Percentiles rank a stretch among this genome's conserved stretches.
These are phyloP conservation scores for Yasuhikotakia modesta DNA, from an alignment of 2,797 vertebrate genomes.

Conservation along the genomic window DNA sequence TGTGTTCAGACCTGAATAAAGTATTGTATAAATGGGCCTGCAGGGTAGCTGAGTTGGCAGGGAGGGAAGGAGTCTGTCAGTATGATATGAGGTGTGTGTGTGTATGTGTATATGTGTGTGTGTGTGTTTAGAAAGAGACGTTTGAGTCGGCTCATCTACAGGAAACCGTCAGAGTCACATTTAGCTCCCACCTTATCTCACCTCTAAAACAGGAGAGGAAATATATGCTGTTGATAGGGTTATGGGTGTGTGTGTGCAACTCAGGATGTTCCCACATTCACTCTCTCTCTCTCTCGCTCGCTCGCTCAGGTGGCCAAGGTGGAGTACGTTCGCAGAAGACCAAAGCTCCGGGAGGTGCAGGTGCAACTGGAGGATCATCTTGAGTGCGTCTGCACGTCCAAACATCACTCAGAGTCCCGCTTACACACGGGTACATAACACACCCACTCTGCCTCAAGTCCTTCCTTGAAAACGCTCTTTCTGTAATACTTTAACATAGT, in stretches of 20 bases:
- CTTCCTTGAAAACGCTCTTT: constrained; percentile 2
- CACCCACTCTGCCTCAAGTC: neutral
- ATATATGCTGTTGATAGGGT: constrained; percentile 17
- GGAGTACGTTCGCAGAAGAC: constrained; percentile 90
- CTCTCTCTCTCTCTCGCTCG: constrained; percentile 38
- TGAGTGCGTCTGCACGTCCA: constrained; percentile 87
- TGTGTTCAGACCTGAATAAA: constrained; percentile 74
- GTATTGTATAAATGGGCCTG: constrained; percentile 66
- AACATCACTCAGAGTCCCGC: constrained; percentile 82
- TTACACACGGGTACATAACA: constrained; percentile 79
- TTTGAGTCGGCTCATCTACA: constrained; percentile 41
- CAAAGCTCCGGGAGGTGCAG: constrained; percentile 94
- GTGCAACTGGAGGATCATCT: constrained; percentile 95
- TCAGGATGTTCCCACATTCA: constrained; percentile 27
- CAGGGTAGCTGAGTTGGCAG: constrained; percentile 55
- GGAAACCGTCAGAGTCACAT: constrained; percentile 33
- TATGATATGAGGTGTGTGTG: constrained; percentile 27
- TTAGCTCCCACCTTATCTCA: constrained; percentile 50
- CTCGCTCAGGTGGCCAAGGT: constrained; percentile 90
- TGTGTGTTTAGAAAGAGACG: constrained; percentile 43
- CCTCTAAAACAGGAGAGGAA: constrained; percentile 26
- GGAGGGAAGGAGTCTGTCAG: constrained; percentile 47
- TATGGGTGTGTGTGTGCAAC: constrained; percentile 35
- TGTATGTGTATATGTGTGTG: constrained; percentile 43
- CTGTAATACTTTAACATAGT: constrained; percentile 7